These are phyloP conservation scores for Neofelis nebulosa DNA, from an alignment of 2,113 vertebrate species.

Conservation along the genomic window DNA sequence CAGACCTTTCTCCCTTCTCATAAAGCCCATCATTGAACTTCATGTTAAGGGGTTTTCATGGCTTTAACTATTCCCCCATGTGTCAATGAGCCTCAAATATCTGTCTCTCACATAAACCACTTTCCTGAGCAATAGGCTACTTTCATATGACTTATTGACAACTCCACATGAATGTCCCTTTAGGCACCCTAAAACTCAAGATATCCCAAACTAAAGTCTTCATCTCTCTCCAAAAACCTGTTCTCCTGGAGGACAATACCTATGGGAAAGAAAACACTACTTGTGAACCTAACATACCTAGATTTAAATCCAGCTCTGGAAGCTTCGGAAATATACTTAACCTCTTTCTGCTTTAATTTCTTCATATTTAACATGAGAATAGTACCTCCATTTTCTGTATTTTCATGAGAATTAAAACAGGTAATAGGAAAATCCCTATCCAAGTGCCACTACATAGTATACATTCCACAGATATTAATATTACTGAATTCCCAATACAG, in stretches of 20 bases:
- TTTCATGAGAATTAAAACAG: background rate
- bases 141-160: constrained; percentile 23
- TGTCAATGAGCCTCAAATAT: constrained; percentile 5
- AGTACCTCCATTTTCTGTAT: background rate
- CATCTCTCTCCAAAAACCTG: background rate
- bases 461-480: constrained; percentile 3
- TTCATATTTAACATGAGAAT: constrained; percentile 18
- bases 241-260: background rate
- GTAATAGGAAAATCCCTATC: background rate
- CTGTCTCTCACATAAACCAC: background rate
- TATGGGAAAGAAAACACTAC: background rate
- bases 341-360: background rate
- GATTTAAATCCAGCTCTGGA: constrained; percentile 6
- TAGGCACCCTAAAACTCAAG: background rate
- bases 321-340: background rate
- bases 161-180: background rate
- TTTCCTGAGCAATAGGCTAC: background rate
- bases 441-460: background rate
- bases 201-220: background rate
- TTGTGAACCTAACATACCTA: constrained; percentile 32
- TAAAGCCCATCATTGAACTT: background rate
- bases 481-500: background rate
- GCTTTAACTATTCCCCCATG: background rate
- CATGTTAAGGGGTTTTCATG: background rate
- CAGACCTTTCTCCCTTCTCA: background rate